phyloP scores from a whole-genome alignment of 2,113 vertebrate species.

The Tetrao urogallus region DNA sequence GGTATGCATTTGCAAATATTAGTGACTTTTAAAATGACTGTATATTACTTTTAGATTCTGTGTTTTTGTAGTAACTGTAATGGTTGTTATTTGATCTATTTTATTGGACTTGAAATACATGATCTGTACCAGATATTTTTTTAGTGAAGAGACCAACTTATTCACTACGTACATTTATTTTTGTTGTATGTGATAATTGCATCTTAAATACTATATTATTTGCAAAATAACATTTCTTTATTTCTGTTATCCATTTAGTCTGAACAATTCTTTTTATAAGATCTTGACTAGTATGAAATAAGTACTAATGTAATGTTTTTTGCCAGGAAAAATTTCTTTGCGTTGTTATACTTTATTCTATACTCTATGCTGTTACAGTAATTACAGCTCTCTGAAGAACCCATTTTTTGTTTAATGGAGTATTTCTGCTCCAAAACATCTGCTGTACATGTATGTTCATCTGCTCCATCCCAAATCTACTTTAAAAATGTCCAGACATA shows the following conservation, averaged over 20 bases:
- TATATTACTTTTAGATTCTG: neutral
- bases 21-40: neutral
- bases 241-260: neutral
- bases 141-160: neutral
- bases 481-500: neutral
- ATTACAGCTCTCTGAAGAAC: neutral
- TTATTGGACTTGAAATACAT: neutral
- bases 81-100: neutral
- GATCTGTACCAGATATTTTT: neutral
- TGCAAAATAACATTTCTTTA: neutral
- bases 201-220: neutral
- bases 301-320: neutral
- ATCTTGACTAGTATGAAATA: neutral
- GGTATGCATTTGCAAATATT: neutral
- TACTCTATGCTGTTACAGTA: neutral
- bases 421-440: neutral
- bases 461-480: neutral
- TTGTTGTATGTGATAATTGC: neutral
- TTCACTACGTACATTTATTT: neutral
- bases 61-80: neutral
- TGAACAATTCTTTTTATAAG: neutral
- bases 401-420: neutral
- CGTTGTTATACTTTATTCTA: neutral
- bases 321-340: neutral
- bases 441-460: neutral